Conservation (phyloP, 2,888 invertebrate species). For the Physocephala rufipes region DNA sequence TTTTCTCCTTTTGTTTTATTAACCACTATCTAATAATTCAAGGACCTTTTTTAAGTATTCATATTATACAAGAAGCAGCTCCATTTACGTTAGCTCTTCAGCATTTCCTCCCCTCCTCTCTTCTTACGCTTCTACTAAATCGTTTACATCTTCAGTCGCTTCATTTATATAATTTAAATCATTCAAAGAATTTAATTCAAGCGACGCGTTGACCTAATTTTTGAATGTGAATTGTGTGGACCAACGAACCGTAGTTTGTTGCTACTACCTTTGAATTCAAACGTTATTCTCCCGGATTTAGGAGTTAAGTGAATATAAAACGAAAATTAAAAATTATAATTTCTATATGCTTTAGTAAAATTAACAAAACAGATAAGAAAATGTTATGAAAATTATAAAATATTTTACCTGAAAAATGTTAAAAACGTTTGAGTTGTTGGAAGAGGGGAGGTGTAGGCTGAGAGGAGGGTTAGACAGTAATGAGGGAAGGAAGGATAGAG, state of each 20-base stretch:
- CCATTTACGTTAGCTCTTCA: neutral
- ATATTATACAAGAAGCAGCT: neutral
- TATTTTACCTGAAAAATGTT: no score
- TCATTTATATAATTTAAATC: no score
- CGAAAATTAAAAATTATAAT: neutral
- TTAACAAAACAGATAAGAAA: neutral
- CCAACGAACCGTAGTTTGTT: no score
- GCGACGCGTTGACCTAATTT: slow-evolving; percentile 10
- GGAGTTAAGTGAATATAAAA: slow-evolving; percentile 9
- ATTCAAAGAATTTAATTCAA: neutral
- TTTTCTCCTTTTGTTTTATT: neutral
- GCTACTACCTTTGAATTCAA: slow-evolving; percentile 1
- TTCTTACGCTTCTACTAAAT: neutral
- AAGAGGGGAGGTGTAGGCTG: no score
- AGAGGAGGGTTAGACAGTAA: no score
- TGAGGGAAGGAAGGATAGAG: no score
- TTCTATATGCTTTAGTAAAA: neutral
- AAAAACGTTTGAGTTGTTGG: no score
- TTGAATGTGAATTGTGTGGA: neutral
- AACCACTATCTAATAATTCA: neutral
- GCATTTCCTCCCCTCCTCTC: neutral
- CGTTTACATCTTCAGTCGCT: neutral
- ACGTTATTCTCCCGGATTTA: neutral
- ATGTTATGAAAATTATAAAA: no score
- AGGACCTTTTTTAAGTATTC: neutral